Percentiles rank a stretch among this genome's conserved stretches.
Conservation (phyloP, 2,113 vertebrate genomes). For the Phalacrocorax carbo region DNA sequence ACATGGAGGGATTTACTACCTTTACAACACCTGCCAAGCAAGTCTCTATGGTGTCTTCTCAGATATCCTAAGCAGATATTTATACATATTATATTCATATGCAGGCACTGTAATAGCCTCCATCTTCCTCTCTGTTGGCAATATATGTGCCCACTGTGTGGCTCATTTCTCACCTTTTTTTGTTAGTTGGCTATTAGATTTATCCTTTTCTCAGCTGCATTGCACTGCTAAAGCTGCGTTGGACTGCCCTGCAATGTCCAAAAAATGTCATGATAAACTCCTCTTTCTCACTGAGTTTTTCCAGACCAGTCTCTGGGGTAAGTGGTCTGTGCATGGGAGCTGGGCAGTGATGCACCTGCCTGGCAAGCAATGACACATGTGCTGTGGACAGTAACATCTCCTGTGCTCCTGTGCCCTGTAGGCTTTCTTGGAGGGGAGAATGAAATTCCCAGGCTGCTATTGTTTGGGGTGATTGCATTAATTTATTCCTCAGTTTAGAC, state of each 20-base stretch:
- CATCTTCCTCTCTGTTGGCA: background rate
- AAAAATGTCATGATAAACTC: background rate
- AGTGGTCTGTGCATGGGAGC: background rate
- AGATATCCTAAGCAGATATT: background rate
- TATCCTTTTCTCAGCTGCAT: background rate
- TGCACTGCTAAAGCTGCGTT: background rate
- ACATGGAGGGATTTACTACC: background rate
- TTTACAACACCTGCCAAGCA: background rate
- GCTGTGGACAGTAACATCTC: background rate
- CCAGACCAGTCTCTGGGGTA: background rate
- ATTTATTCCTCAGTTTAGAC: background rate
- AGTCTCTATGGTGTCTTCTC: background rate
- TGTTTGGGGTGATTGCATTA: background rate
- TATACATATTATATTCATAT: background rate
- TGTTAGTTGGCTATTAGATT: background rate
- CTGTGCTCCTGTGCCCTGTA: background rate
- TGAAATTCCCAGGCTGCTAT: background rate
- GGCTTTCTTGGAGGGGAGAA: background rate
- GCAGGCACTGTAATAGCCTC: background rate
- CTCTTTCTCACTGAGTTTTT: background rate
- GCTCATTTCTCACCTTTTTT: background rate
- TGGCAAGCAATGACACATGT: background rate
- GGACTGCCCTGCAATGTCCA: background rate
- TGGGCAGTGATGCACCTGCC: background rate
- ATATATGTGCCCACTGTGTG: background rate